Conservation (phyloP, 2,113 vertebrate genomes). For the Bambusicola thoracicus region DNA sequence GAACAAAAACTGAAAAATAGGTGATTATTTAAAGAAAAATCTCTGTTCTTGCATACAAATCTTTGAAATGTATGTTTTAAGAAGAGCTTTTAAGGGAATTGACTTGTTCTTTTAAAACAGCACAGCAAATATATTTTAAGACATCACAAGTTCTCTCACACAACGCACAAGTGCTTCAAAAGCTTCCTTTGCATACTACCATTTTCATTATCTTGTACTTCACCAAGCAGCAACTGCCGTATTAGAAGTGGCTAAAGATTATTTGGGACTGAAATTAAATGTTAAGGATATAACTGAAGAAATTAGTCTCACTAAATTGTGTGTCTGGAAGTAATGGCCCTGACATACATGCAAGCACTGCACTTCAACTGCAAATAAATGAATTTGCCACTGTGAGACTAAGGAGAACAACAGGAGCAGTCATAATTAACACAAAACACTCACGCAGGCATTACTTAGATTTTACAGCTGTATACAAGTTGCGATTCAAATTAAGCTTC, state of each 20-base stretch:
- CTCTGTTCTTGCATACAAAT: background rate
- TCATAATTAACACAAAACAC: background rate
- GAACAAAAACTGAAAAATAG: background rate
- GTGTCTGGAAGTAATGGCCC: background rate
- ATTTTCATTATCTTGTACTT: background rate
- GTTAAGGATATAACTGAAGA: background rate
- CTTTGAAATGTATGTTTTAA: background rate
- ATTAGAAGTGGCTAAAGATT: background rate
- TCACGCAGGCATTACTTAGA: background rate
- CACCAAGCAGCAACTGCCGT: background rate
- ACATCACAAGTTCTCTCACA: background rate
- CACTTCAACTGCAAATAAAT: background rate
- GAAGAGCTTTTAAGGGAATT: background rate
- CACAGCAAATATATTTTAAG: background rate
- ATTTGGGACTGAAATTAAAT: background rate
- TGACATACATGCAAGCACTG: background rate
- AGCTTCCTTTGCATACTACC: background rate
- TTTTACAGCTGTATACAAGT: background rate
- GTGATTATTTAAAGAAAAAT: background rate
- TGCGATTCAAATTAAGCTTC: background rate
- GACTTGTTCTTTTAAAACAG: background rate
- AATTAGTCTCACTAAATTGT: background rate
- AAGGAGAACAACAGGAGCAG: background rate
- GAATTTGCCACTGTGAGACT: background rate
- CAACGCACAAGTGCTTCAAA: background rate